Percentiles rank a stretch among this genome's conserved stretches.
These are phyloP conservation scores for Schizopygopsis pylzovi DNA, from an alignment of 2,797 vertebrate species.

Conservation along the genomic window DNA sequence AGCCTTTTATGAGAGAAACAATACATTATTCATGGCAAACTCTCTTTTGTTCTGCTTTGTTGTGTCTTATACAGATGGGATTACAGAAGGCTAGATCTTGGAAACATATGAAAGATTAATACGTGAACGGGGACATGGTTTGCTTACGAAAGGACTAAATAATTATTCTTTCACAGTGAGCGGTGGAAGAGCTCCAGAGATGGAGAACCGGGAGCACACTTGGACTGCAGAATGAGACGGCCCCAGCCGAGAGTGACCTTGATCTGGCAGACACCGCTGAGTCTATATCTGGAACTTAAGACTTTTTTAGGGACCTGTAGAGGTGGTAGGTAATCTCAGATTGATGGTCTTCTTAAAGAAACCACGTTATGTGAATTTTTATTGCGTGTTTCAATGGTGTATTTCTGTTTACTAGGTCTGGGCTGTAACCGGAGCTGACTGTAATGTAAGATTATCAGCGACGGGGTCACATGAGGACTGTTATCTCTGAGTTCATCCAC, in stretches of 20 bases:
- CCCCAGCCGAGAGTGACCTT: slow-evolving; percentile 41
- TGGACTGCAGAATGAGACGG: slow-evolving; percentile 57
- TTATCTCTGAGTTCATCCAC: slow-evolving; percentile 45
- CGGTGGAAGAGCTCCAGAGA: slow-evolving; percentile 71
- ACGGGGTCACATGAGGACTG: slow-evolving; percentile 52
- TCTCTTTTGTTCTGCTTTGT: slow-evolving; percentile 82
- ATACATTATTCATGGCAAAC: slow-evolving; percentile 82
- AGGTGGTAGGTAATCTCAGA: slow-evolving; percentile 20
- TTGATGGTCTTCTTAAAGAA: slow-evolving; percentile 19
- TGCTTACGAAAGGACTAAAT: slow-evolving; percentile 86
- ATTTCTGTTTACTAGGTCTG: neutral
- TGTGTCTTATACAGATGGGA: slow-evolving; percentile 86
- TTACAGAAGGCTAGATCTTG: slow-evolving; percentile 86
- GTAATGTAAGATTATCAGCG: slow-evolving; percentile 42
- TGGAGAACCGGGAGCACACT: slow-evolving; percentile 67
- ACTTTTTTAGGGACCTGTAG: slow-evolving; percentile 22
- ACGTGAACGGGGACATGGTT: slow-evolving; percentile 83
- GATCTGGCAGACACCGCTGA: slow-evolving; percentile 31
- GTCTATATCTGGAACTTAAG: slow-evolving; percentile 33
- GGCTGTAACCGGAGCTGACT: slow-evolving; percentile 25
- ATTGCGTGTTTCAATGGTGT: neutral
- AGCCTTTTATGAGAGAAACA: slow-evolving; percentile 83
- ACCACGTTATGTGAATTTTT: neutral
- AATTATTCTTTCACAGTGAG: slow-evolving; percentile 80
- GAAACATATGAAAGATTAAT: slow-evolving; percentile 90